A percentile compares a stretch with the other conserved stretches of the same genome.
These are phyloP conservation scores for Drosophila kepulauana DNA, from an alignment of 1,140 invertebrate genomes.

Conservation along the genomic window DNA sequence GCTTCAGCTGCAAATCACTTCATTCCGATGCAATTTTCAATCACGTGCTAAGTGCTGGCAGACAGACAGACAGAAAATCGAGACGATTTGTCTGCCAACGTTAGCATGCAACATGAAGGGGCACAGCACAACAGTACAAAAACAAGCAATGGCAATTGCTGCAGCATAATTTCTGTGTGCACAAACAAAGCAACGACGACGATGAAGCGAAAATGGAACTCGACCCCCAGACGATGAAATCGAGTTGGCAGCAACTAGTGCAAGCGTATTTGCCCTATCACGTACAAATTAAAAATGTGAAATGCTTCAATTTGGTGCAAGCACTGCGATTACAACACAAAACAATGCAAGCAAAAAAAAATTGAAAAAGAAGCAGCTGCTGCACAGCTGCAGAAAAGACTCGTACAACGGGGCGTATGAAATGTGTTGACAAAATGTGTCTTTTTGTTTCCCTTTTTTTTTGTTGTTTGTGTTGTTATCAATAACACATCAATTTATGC, in stretches of 20 bases:
- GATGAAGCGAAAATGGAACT: conserved; percentile 23
- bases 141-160: conserved; percentile 40
- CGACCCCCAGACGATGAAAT: conserved; percentile 21
- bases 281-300: conserved; percentile 83
- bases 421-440: conserved; percentile 4
- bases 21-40: conserved; percentile 77
- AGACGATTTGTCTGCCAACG: conserved; percentile 76
- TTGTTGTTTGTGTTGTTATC: background rate
- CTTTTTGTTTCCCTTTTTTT: conserved; percentile 10
- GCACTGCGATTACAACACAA: conserved; percentile 54
- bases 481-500: conserved; percentile 39
- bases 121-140: conserved; percentile 30
- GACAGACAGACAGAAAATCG: conserved; percentile 41
- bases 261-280: conserved; percentile 74
- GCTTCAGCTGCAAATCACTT: conserved; percentile 65
- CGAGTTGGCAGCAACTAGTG: conserved; percentile 63
- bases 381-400: conserved; percentile 10
- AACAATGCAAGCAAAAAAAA: background rate
- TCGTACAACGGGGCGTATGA: conserved; percentile 47
- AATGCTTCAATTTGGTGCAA: conserved; percentile 74
- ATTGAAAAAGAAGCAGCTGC: conserved; percentile 15
- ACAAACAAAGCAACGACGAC: conserved; percentile 39
- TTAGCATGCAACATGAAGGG: conserved; percentile 67
- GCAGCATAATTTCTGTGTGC: conserved; percentile 74
- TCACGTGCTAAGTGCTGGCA: conserved; percentile 79